phyloP scores from a whole-genome alignment of 2,797 vertebrate species.

The Phoebastria nigripes region DNA sequence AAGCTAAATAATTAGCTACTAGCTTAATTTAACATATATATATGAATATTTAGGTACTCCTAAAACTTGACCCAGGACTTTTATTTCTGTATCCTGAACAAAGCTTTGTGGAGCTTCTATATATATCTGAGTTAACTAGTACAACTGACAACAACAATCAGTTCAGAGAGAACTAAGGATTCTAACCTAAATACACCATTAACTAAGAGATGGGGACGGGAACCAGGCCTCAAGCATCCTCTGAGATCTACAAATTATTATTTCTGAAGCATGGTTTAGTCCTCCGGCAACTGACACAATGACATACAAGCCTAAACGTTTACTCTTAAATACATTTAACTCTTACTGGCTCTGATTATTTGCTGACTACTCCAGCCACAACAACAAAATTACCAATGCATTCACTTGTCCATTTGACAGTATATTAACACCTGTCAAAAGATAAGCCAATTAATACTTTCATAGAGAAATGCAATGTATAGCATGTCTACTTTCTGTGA shows the following conservation, averaged over 20 bases:
- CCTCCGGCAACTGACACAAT: neutral
- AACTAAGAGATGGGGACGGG: neutral
- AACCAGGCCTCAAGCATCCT: neutral
- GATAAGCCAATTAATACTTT: neutral
- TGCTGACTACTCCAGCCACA: neutral
- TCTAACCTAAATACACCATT: neutral
- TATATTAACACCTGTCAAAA: neutral
- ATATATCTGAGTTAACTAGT: neutral
- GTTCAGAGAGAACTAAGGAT: neutral
- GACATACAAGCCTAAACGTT: neutral
- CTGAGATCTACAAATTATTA: neutral
- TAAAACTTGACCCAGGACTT: neutral
- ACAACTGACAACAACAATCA: neutral
- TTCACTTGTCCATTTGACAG: neutral
- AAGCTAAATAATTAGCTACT: neutral
- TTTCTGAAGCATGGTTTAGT: neutral
- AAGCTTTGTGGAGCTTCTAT: neutral
- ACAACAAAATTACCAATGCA: neutral
- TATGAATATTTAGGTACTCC: neutral
- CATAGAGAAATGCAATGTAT: neutral
- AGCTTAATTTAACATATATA: neutral
- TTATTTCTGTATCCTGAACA: neutral
- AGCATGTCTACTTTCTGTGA: neutral
- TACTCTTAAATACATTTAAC: neutral
- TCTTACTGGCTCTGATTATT: neutral